phyloP scores from a whole-genome alignment of 2,888 invertebrate species.

The Luperina testacea region DNA sequence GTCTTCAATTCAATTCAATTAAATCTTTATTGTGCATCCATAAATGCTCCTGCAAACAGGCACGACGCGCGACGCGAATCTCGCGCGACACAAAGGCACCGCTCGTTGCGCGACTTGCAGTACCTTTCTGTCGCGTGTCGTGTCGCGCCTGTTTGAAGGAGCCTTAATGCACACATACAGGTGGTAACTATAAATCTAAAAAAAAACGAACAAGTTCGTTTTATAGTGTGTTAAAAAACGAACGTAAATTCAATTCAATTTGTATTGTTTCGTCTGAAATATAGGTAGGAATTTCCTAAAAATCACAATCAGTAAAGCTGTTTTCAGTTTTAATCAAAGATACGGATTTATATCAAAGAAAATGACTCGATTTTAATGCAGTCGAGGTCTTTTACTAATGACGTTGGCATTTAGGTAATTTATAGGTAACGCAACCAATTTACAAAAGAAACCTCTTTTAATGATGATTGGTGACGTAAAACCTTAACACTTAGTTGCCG shows the following conservation, averaged over 20 bases:
- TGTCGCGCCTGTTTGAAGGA: too few relatives aligned
- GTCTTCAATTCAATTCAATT: not conserved
- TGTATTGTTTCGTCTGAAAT: not conserved
- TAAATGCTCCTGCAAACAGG: too few relatives aligned
- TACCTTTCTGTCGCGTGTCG: too few relatives aligned
- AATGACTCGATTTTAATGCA: not conserved
- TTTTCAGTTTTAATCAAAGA: not conserved
- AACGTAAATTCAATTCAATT: not conserved
- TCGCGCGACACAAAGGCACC: too few relatives aligned
- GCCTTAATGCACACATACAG: too few relatives aligned
- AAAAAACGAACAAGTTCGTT: too few relatives aligned
- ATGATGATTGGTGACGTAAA: slow-evolving; percentile 23
- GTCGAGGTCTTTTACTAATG: not conserved
- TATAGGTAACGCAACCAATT: slow-evolving; percentile 5
- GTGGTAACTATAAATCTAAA: too few relatives aligned
- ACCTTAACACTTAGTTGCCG: slow-evolving; percentile 36
- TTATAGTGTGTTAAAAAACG: too few relatives aligned
- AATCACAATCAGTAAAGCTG: not conserved
- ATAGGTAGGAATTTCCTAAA: not conserved
- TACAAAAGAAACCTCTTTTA: slow-evolving; percentile 19
- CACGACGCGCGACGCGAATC: too few relatives aligned
- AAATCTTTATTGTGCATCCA: too few relatives aligned
- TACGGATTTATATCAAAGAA: not conserved
- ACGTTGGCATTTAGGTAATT: not conserved
- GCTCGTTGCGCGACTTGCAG: too few relatives aligned